Base-by-base conservation (phyloP, 2,888 invertebrate genomes). In the Blastobasis adustella region DNA sequence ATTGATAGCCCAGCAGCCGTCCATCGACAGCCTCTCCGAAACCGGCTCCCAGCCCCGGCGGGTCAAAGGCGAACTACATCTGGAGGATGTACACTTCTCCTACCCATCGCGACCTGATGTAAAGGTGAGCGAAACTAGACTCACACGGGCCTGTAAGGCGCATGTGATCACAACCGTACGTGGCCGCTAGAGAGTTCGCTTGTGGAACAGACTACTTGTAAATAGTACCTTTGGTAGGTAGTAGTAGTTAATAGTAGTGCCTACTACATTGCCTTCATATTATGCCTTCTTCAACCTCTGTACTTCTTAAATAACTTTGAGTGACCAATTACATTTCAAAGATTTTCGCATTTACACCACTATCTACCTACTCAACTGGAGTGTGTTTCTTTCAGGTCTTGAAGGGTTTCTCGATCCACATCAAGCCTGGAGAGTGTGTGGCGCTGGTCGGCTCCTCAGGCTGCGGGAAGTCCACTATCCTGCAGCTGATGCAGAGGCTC, bases 91-190 rank as follows among this genome's bases (percentile, higher is more conserved):
- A 1, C 85, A 91, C 62, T 96, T 96, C 69, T 89, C 90, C 49
- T 96, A 96, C 73, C 96, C 96, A 0, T 92, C 95, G 0, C 80
- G 96, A 48, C 90, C 92, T 10, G 92, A 95, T 61, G 92, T 94
- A 0, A 90, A 90, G 82, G 92, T 92, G 70, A 51, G 9, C 9
- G 42, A 8, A 8, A 9, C 42, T 5, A 9, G 5, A 40, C 9
- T 42, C 4, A 7, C 10, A 7, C 42, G 10, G 42, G 9, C 10
- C 7, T 40, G 40, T 9, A 40, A 1, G 9, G 23, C 23, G 23
- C 23, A 23, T 23, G 23, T 23, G 23, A 23, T 23, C 23, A 23
- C 23, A 23, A 23, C 23, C 23, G 23, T 23, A 3, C 23, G 23
- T 23, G 23, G 23, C 3, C 23, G 3, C n/a, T n/a, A n/a, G n/a